phyloP scores from a whole-genome alignment of 2,888 invertebrate genomes.

The Heliconius cydno region DNA sequence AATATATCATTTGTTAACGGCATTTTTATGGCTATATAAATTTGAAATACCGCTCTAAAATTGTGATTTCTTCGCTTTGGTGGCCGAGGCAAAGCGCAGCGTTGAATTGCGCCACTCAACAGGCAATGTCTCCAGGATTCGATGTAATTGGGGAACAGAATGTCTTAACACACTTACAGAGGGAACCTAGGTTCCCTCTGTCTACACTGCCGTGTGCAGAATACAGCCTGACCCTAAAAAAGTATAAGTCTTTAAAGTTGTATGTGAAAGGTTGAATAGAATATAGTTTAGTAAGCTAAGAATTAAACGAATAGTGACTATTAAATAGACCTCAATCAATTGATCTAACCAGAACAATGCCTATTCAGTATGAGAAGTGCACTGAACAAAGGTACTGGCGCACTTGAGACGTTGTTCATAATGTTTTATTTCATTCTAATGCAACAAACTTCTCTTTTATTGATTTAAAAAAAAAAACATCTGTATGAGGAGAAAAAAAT shows the following conservation, averaged over 20 bases:
- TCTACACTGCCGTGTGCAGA: too few relatives aligned
- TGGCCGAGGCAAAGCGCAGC: too few relatives aligned
- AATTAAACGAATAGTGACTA: neutral
- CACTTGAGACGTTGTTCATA: neutral
- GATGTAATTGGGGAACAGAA: too few relatives aligned
- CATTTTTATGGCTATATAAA: conserved; percentile 5
- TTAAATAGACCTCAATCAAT: conserved; percentile 3
- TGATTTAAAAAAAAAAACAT: neutral
- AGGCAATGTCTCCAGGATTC: too few relatives aligned
- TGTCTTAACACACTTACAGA: too few relatives aligned
- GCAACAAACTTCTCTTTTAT: neutral
- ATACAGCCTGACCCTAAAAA: too few relatives aligned
- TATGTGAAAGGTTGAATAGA: neutral
- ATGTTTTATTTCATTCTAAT: neutral
- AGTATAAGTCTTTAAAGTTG: neutral
- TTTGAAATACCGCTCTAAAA: neutral
- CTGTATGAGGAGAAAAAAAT: too few relatives aligned
- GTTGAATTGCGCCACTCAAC: too few relatives aligned
- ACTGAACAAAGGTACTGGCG: neutral
- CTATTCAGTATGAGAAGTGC: conserved; percentile 1
- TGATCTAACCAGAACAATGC: conserved; percentile 8
- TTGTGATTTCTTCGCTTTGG: too few relatives aligned
- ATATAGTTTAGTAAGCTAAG: neutral
- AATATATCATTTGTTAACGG: conserved; percentile 16
- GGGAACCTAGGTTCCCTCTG: too few relatives aligned